Evolutionary conservation across 2,888 invertebrate species (phyloP).

Genomic region (Andrena minutula): DNA sequence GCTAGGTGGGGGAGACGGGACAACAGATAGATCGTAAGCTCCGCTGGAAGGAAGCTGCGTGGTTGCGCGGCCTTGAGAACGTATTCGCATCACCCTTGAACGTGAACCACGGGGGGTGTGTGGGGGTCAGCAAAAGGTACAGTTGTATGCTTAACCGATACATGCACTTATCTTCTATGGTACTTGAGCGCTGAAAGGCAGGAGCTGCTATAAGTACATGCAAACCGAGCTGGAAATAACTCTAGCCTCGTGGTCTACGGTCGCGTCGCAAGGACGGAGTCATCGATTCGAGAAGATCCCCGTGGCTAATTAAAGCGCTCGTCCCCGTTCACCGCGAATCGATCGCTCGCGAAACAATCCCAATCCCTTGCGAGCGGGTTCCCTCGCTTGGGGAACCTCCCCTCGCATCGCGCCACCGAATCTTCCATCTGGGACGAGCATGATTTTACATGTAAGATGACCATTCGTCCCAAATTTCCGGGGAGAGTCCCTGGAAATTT

Average conservation of each 20-base stretch:
- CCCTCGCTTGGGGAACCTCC: too few species aligned
- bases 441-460: too few species aligned
- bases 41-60: constrained; percentile 25
- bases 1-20: constrained; percentile 28
- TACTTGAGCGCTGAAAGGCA: constrained; percentile 45
- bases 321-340: constrained; percentile 37
- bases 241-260: constrained; percentile 45
- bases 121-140: constrained; percentile 33
- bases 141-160: constrained; percentile 47
- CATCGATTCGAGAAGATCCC: constrained; percentile 43
- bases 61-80: constrained; percentile 41
- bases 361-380: too few species aligned
- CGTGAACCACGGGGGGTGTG: constrained; percentile 51
- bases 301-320: constrained; percentile 46
- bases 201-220: constrained; percentile 56
- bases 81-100: constrained; percentile 58
- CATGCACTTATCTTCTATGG: constrained; percentile 61
- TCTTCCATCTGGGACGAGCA: too few species aligned
- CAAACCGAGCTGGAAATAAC: constrained; percentile 56
- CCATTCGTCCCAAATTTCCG: too few species aligned
- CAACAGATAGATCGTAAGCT: constrained; percentile 2
- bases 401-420: too few species aligned
- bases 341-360: constrained; percentile 25
- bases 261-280: constrained; percentile 39
- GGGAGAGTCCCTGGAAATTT: too few species aligned